phyloP scores from a whole-genome alignment of 2,888 invertebrate genomes.

The Heliothis peltigera region DNA sequence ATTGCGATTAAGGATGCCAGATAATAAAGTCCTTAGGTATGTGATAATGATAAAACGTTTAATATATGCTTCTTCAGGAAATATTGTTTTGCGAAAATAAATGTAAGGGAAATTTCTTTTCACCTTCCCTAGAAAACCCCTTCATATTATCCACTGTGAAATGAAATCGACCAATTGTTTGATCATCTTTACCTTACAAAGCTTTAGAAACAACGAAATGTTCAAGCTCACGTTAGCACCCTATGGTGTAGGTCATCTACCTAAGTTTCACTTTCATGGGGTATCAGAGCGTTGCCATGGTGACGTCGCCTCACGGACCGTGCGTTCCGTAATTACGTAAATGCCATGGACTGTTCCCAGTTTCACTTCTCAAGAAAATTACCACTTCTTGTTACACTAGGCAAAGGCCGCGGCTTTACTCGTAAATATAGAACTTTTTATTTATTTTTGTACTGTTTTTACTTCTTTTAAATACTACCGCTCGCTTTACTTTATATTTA shows the following conservation, averaged over 20 bases:
- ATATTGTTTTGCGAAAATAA: no score
- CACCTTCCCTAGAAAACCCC: no score
- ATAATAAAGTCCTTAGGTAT: background rate
- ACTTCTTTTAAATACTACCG: no score
- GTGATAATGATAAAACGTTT: no score
- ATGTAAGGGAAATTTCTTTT: no score
- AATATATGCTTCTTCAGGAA: no score
- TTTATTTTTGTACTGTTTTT: background rate
- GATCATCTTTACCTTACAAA: no score
- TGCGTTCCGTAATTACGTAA: constrained; percentile 76
- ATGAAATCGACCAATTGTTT: no score
- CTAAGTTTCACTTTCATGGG: constrained; percentile 80
- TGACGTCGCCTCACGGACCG: constrained; percentile 67
- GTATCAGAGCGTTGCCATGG: constrained; percentile 81
- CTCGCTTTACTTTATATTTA: no score
- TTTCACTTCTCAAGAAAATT: constrained; percentile 77
- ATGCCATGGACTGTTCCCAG: constrained; percentile 66
- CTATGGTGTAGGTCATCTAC: constrained; percentile 65
- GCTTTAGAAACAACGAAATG: background rate
- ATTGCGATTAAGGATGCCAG: background rate
- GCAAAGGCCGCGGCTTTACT: background rate
- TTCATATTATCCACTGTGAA: no score
- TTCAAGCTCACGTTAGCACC: constrained; percentile 4
- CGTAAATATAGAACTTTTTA: background rate
- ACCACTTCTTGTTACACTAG: constrained; percentile 18